Evolutionary conservation across 53 echinoderm and acorn worm genomes (phyloP).

Genomic region (Luidia sarsii): DNA sequence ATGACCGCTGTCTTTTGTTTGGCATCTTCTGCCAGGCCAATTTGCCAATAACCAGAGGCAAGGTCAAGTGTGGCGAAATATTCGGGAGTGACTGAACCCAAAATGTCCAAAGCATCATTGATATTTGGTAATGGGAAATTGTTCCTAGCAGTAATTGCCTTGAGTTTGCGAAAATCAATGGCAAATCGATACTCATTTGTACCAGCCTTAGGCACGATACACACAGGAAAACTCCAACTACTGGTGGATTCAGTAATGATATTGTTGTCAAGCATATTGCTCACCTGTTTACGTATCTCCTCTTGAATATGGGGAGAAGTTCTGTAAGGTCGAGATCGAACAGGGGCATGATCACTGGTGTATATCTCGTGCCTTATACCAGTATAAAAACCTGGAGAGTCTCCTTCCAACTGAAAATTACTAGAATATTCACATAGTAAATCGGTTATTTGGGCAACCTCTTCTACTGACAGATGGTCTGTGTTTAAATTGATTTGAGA

Average conservation of each 20-base stretch:
- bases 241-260: slow-evolving; percentile 24
- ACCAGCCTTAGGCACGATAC: slow-evolving; percentile 32
- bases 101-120: slow-evolving; percentile 37
- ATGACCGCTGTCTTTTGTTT: slow-evolving; percentile 26
- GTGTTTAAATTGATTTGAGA: slow-evolving; percentile 11
- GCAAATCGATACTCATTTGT: slow-evolving; percentile 32
- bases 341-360: slow-evolving; percentile 14
- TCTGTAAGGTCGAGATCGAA: slow-evolving; percentile 21
- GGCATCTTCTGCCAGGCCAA: slow-evolving; percentile 31
- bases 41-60: slow-evolving; percentile 47
- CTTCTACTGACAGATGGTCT: not conserved
- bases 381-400: slow-evolving; percentile 21
- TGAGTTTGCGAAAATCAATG: slow-evolving; percentile 29
- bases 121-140: slow-evolving; percentile 54
- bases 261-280: slow-evolving; percentile 23
- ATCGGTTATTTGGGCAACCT: not conserved
- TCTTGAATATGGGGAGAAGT: slow-evolving; percentile 33
- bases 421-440: slow-evolving; percentile 4
- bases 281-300: slow-evolving; percentile 33
- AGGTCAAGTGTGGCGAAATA: slow-evolving; percentile 44
- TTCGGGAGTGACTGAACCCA: slow-evolving; percentile 24
- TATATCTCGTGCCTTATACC: slow-evolving; percentile 5
- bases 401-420: slow-evolving; percentile 27
- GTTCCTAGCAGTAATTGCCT: slow-evolving; percentile 35
- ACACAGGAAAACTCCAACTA: slow-evolving; percentile 44